phyloP scores from a whole-genome alignment of 2,113 vertebrate genomes.

The Eira barbara region DNA sequence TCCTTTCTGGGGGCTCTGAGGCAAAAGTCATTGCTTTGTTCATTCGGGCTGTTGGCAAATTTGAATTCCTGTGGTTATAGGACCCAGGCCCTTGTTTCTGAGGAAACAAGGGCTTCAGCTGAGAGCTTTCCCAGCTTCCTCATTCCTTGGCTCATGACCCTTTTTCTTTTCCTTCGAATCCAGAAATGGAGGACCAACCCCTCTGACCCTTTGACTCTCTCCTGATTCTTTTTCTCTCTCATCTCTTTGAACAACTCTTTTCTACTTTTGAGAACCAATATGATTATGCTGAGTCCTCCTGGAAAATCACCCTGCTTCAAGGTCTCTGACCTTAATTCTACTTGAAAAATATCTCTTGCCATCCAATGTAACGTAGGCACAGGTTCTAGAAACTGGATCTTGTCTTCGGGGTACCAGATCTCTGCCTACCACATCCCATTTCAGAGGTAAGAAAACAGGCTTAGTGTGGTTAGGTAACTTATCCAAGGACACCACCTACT shows the following conservation, averaged over 20 bases:
- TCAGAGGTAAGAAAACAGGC: background rate
- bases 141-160: background rate
- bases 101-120: background rate
- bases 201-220: background rate
- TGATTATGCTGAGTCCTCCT: background rate
- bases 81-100: background rate
- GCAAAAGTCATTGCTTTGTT: background rate
- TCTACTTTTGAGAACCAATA: background rate
- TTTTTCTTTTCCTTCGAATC: background rate
- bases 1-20: background rate
- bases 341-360: background rate
- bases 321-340: background rate
- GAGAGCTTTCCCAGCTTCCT: background rate
- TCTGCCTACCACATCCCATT: background rate
- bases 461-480: background rate
- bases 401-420: background rate
- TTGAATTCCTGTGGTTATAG: background rate
- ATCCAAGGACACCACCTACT: background rate
- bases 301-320: background rate
- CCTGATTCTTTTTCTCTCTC: background rate
- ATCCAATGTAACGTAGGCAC: background rate
- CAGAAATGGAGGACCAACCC: background rate
- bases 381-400: background rate
- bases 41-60: background rate
- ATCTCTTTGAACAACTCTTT: background rate